phyloP scores from a whole-genome alignment of 2,888 invertebrate species.

The Drosophila infuscata region DNA sequence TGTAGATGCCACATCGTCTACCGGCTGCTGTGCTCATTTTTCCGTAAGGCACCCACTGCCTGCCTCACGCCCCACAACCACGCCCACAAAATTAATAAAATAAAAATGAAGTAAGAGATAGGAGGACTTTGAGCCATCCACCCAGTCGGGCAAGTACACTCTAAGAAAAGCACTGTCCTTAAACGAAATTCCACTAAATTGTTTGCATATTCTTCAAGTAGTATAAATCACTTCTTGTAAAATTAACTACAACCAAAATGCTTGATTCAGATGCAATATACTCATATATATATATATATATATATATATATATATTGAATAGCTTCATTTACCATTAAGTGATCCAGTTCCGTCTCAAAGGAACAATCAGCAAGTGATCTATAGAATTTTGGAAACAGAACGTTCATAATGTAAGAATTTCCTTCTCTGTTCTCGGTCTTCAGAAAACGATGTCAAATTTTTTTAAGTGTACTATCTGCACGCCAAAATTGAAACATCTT shows the following conservation, averaged over 20 bases:
- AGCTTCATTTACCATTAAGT: neutral
- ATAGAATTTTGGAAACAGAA: neutral
- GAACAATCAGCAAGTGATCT: neutral
- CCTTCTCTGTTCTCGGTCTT: neutral
- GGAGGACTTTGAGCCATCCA: conserved; percentile 12
- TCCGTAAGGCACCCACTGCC: conserved; percentile 17
- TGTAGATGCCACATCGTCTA: conserved; percentile 6
- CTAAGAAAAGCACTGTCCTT: neutral
- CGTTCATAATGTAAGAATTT: neutral
- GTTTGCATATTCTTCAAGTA: neutral
- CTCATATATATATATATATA: no score
- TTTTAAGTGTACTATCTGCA: conserved; percentile 26
- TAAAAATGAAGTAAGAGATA: neutral
- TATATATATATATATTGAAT: no score
- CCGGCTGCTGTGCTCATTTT: conserved; percentile 33
- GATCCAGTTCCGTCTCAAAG: neutral
- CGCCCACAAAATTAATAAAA: no score
- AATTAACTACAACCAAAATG: no score
- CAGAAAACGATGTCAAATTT: neutral
- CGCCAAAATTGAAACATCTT: conserved; percentile 59
- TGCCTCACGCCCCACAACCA: neutral
- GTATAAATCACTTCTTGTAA: no score
- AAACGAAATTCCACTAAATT: neutral
- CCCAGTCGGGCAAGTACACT: conserved; percentile 6
- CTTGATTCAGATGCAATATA: no score